Conservation (phyloP, 1,140 invertebrate genomes). For the Brachionus calyciflorus region DNA sequence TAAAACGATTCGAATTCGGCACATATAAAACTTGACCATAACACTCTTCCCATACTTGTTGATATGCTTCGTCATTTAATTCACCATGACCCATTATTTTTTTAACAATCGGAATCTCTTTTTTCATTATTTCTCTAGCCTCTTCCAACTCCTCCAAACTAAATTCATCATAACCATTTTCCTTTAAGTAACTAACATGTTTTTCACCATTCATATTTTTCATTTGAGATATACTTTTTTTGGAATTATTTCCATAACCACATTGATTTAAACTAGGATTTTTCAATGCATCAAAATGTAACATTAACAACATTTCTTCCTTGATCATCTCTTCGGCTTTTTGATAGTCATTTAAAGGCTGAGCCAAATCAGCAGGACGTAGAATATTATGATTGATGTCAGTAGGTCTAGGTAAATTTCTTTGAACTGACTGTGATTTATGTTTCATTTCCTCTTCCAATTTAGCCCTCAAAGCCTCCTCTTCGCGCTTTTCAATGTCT, state of each 20-base stretch:
- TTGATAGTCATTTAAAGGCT: constrained; percentile 64
- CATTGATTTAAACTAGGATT: constrained; percentile 58
- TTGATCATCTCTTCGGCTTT: constrained; percentile 94
- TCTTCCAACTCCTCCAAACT: not conserved
- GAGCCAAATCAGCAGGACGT: constrained; percentile 67
- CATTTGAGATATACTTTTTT: constrained; percentile 50
- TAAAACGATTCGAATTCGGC: constrained; percentile 83
- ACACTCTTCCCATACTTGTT: constrained; percentile 80
- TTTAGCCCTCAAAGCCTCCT: constrained; percentile 65
- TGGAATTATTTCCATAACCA: constrained; percentile 51
- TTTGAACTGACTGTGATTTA: constrained; percentile 69
- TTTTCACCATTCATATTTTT: constrained; percentile 58
- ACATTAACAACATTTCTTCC: constrained; percentile 90
- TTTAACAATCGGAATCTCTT: constrained; percentile 84
- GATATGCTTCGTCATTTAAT: constrained; percentile 81
- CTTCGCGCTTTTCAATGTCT: constrained; percentile 75
- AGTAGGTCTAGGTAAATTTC: constrained; percentile 78
- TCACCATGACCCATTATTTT: constrained; percentile 92
- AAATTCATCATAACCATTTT: constrained; percentile 12
- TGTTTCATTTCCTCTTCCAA: constrained; percentile 40
- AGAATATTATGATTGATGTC: constrained; percentile 79
- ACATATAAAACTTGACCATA: constrained; percentile 79
- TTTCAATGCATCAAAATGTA: constrained; percentile 73
- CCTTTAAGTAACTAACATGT: constrained; percentile 68
- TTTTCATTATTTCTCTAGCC: constrained; percentile 61